These are phyloP conservation scores for Salvator merianae DNA, from an alignment of 2,113 vertebrate genomes.

Conservation along the genomic window DNA sequence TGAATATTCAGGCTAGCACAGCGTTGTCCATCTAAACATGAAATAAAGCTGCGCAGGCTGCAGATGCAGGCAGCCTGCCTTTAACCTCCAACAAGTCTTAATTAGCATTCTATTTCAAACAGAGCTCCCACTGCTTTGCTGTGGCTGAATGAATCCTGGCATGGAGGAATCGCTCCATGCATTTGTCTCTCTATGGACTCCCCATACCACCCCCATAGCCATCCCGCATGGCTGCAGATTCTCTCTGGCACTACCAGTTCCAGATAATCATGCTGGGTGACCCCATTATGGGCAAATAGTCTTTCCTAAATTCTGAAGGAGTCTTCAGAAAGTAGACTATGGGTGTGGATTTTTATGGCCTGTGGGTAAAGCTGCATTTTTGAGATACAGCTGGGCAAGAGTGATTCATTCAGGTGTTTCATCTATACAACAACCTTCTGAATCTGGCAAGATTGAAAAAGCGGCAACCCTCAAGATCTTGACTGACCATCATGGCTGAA, in stretches of 20 bases:
- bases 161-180: too few relatives aligned
- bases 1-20: too few relatives aligned
- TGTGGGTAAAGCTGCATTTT: conserved; percentile 86
- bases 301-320: conserved; percentile 82
- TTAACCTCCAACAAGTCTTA: not conserved
- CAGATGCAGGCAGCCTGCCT: accelerated
- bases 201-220: not conserved
- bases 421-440: too few relatives aligned
- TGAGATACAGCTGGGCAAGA: conserved; percentile 92
- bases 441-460: too few relatives aligned
- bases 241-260: conserved; percentile 87
- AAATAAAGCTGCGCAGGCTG: not conserved
- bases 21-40: conserved; percentile 10
- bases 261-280: conserved; percentile 87
- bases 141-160: too few relatives aligned
- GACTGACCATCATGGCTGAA: not conserved
- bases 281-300: conserved; percentile 87
- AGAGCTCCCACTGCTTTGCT: too few relatives aligned
- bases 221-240: conserved; percentile 69
- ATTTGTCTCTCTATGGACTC: too few relatives aligned
- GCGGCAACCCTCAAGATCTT: too few relatives aligned
- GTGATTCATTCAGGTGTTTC: conserved; percentile 76
- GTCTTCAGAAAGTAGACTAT: conserved; percentile 82
- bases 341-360: conserved; percentile 85
- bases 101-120: not conserved